These are phyloP conservation scores for Limnephilus rhombicus DNA, from an alignment of 2,888 invertebrate genomes.

Conservation along the genomic window DNA sequence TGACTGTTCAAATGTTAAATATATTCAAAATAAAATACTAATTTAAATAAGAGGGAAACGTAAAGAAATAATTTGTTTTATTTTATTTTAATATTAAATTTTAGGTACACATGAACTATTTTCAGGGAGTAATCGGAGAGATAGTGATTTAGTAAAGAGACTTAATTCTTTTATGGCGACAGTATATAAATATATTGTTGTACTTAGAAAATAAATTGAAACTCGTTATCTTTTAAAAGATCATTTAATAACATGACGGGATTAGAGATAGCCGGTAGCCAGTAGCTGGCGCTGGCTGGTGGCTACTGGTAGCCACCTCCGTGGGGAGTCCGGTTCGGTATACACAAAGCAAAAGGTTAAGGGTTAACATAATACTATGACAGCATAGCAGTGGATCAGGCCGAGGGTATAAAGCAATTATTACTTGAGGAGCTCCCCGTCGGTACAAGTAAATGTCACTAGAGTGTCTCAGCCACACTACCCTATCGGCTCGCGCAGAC, in stretches of 20 bases:
- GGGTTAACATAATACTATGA: constrained; percentile 23
- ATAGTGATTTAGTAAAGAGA: background rate
- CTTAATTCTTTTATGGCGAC: background rate
- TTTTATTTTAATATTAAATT: background rate
- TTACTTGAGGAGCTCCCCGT: background rate
- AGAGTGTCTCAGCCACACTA: constrained; percentile 30
- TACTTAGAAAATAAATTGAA: background rate
- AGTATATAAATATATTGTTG: background rate
- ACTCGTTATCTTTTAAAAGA: background rate
- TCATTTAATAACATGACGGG: background rate
- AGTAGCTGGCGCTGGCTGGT: too few species aligned
- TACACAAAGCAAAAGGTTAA: constrained; percentile 12
- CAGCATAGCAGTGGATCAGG: background rate
- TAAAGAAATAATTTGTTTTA: background rate
- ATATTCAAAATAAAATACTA: background rate
- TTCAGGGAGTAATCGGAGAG: background rate
- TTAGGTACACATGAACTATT: background rate
- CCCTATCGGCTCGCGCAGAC: constrained; percentile 49
- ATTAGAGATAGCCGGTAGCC: background rate
- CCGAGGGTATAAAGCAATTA: constrained; percentile 39
- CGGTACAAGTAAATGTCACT: constrained; percentile 28
- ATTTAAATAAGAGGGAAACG: background rate
- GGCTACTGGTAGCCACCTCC: too few species aligned
- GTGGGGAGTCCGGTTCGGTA: background rate
- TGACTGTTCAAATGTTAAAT: too few species aligned